phyloP scores from a whole-genome alignment of 2,113 vertebrate species.

The Paradoxurus hermaphroditus region DNA sequence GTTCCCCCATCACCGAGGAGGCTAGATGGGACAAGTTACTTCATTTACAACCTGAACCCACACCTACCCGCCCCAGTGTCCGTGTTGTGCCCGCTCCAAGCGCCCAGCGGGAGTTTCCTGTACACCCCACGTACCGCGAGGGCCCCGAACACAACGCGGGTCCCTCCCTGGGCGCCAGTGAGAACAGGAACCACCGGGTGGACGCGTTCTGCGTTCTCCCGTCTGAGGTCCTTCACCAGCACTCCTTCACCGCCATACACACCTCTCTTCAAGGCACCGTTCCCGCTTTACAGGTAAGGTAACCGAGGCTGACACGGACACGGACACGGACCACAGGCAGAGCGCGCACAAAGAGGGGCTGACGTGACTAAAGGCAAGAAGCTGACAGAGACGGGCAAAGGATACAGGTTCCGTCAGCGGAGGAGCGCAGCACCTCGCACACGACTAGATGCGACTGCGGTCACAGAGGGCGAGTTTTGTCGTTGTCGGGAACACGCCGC shows the following conservation, averaged over 20 bases:
- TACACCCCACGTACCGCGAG: neutral
- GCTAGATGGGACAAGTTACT: neutral
- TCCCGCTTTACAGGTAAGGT: neutral
- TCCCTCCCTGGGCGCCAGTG: neutral
- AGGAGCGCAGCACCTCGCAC: neutral
- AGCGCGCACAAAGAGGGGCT: neutral
- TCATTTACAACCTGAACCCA: neutral
- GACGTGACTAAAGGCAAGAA: neutral
- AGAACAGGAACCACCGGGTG: neutral
- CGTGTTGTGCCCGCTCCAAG: neutral
- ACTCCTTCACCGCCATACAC: neutral
- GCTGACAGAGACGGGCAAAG: neutral
- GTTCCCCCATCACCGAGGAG: neutral
- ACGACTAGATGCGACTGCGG: neutral
- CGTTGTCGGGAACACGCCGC: too few species aligned
- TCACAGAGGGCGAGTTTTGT: neutral
- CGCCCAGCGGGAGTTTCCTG: neutral
- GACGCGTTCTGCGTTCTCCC: neutral
- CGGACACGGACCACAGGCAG: neutral
- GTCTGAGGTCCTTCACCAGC: neutral
- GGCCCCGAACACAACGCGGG: neutral
- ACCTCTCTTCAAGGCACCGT: neutral
- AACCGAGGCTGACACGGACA: neutral
- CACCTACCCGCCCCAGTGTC: neutral
- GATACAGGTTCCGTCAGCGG: neutral